These are phyloP conservation scores for Zosterops lateralis DNA, from an alignment of 2,113 vertebrate genomes.

Conservation along the genomic window DNA sequence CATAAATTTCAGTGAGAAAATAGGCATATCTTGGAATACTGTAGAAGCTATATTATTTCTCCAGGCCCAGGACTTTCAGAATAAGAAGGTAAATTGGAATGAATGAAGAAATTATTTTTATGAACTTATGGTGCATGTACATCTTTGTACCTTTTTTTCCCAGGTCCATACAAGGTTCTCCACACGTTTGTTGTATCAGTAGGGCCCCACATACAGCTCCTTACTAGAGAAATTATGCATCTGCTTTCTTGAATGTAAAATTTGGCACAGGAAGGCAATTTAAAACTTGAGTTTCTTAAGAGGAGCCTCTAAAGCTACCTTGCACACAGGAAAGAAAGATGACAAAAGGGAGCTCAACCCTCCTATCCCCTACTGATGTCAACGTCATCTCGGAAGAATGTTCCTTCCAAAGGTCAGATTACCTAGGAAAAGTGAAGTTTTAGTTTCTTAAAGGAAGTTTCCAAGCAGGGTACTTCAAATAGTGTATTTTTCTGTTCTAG, in stretches of 20 bases:
- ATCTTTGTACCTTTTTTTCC: neutral
- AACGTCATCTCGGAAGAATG: neutral
- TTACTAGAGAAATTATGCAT: neutral
- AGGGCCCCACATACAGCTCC: neutral
- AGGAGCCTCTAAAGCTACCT: neutral
- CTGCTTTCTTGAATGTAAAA: neutral
- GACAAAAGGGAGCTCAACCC: neutral
- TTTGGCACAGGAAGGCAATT: neutral
- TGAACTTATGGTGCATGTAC: rapidly evolving
- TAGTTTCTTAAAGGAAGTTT: neutral
- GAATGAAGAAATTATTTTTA: neutral
- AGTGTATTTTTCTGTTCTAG: neutral
- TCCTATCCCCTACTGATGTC: neutral
- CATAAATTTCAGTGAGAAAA: neutral
- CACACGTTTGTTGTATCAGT: neutral
- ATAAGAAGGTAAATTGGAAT: neutral
- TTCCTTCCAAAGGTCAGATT: neutral
- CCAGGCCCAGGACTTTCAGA: neutral
- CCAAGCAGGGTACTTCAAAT: neutral
- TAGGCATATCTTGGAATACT: neutral
- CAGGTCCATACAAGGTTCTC: neutral
- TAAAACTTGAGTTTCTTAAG: neutral
- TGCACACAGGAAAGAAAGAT: neutral
- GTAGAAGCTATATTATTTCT: neutral
- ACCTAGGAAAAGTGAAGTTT: neutral